Evolutionary conservation across 2,797 vertebrate species (phyloP).

Genomic region (Peromyscus aztecus): DNA sequence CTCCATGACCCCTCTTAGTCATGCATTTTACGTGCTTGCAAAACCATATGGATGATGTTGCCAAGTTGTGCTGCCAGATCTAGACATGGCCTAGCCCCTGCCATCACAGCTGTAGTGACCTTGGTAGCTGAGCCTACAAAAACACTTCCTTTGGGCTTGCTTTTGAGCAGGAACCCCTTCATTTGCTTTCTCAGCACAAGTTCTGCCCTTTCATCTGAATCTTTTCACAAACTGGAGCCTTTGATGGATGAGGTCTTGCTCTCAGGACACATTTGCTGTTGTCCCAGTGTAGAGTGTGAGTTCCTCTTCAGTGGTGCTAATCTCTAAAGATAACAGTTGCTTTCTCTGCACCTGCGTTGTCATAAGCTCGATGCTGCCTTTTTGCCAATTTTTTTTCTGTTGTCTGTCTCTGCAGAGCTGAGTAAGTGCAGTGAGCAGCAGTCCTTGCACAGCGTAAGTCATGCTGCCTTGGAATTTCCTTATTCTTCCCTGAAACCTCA

Average conservation of each 20-base stretch:
- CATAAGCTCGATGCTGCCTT: not conserved
- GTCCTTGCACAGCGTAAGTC: not conserved
- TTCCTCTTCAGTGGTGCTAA: not conserved
- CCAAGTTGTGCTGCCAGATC: not conserved
- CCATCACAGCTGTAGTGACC: not conserved
- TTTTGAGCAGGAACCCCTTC: not conserved
- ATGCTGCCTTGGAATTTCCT: not conserved
- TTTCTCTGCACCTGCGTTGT: not conserved
- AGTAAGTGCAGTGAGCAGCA: not conserved
- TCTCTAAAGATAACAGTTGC: not conserved
- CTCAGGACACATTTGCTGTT: not conserved
- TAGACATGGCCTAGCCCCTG: not conserved
- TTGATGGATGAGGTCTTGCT: not conserved
- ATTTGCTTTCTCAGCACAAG: not conserved
- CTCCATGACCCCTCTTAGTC: not conserved
- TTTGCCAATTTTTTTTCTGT: not conserved
- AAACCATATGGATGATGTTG: not conserved
- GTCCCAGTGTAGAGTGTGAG: not conserved
- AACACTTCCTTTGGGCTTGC: not conserved
- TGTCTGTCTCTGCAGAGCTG: not conserved
- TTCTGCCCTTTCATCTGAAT: not conserved
- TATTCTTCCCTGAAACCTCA: not conserved
- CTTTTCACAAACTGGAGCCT: not conserved
- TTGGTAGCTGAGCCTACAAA: not conserved
- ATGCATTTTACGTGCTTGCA: not conserved